These are phyloP conservation scores for Dendrolimus pini DNA, from an alignment of 2,888 invertebrate genomes.

Conservation along the genomic window DNA sequence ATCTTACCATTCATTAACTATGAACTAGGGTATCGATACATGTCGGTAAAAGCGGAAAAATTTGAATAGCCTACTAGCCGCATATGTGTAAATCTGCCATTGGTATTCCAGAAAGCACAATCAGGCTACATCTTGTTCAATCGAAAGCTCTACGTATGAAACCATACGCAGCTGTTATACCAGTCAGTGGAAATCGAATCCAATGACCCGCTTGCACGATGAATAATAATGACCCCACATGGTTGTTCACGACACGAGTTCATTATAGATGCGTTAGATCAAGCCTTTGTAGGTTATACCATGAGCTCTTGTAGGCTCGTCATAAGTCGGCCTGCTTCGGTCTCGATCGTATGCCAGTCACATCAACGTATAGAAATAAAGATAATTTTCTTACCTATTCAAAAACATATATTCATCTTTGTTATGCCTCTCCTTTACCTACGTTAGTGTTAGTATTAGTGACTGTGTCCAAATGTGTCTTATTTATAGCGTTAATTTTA, in stretches of 20 bases:
- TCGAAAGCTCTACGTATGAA: constrained; percentile 10
- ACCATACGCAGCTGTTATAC: constrained; percentile 12
- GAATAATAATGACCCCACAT: constrained; percentile 68
- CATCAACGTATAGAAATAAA: neutral
- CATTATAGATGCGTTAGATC: constrained; percentile 25
- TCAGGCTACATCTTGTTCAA: neutral
- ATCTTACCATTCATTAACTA: no score
- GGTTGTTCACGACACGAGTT: constrained; percentile 33
- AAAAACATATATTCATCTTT: no score
- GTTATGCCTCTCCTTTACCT: no score
- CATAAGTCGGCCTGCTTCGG: neutral
- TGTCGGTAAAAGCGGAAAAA: no score
- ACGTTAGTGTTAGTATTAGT: no score
- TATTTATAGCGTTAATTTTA: no score
- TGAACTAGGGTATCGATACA: no score
- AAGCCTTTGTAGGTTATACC: constrained; percentile 25
- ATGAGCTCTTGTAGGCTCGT: neutral
- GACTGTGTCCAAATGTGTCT: no score
- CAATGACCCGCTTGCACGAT: constrained; percentile 53
- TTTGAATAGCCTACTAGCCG: no score
- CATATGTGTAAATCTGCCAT: no score
- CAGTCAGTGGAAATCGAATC: constrained; percentile 45
- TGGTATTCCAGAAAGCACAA: no score
- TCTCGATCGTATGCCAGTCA: neutral
- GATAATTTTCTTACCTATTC: no score